Evolutionary conservation across 2,797 vertebrate species (phyloP), one percentile per base, ranked within the genome.

Genomic region (Salmo trutta): DNA sequence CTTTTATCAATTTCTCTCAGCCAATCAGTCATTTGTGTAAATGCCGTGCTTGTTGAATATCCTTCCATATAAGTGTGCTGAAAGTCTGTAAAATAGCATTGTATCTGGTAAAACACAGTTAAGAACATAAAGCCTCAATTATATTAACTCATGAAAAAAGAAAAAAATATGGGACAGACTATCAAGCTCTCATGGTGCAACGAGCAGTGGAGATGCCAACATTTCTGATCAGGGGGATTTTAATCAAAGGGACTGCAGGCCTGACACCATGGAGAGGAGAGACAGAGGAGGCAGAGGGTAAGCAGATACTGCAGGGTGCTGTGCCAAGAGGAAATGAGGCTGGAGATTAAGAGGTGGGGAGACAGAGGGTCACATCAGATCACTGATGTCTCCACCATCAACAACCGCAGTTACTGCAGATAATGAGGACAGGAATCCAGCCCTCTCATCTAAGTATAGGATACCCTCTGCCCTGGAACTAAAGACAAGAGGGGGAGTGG

Each of bases 291-390:
- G 10, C 76, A 74, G 3, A 0, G 41, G 78, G 81, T 52, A 72
- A 68, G 78, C 64, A 83, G 82, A 83, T 73, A 86, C 82, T 81
- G 86, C 81, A 81, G 69, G 76, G 52, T 1, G 51, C 51, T 75
- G 54, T 64, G 78, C 53, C 64, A 77, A 69, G 0, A 75, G 73
- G 70, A 88, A 80, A 81, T 74, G 70, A 83, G 75, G 56, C 76
- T 47, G 71, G 69, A 1, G 2, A 79, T 80, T 77, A 82, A 51
- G 67, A 82, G 41, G 74, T 53, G 68, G 59, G 27, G 12, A 19
- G 36, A 31, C 75, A 76, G n/a, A 53, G 21, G 76, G 81, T 83
- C 77, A 80, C 62, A 71, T 27, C 77, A 71, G 65, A 79, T 70
- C 73, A 21, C 69, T 0, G 78, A 74, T 62, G 0, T 64, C 74